A percentile compares a stretch with the other conserved stretches of the same genome.
Conservation (phyloP, 1,140 invertebrate species). For the Meloidogyne exigua region DNA sequence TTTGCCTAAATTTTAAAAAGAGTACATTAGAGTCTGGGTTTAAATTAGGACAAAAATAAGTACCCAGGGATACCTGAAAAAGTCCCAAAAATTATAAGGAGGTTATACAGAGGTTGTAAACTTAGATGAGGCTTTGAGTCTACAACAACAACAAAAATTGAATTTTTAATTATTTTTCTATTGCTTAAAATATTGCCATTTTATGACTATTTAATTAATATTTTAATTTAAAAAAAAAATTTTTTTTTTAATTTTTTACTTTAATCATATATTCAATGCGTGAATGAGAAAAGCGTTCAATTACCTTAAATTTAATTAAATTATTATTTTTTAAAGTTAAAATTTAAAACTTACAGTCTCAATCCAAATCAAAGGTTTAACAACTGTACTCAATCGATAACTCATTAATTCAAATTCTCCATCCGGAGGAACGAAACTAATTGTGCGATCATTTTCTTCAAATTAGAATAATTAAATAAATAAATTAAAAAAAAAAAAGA, state of each 20-base stretch:
- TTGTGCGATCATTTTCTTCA: constrained; percentile 81
- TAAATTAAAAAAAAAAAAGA: too few species aligned
- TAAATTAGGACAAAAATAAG: too few species aligned
- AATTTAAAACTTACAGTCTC: constrained; percentile 74
- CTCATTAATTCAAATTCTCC: constrained; percentile 99
- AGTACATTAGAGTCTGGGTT: too few species aligned
- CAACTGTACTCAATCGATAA: constrained; percentile 84
- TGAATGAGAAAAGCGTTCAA: constrained; percentile 95
- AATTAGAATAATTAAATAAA: neutral
- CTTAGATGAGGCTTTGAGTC: too few species aligned
- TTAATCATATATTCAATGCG: constrained; percentile 99
- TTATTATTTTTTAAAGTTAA: neutral
- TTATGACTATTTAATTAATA: too few species aligned
- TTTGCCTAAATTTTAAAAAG: constrained; percentile 72
- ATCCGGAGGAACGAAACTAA: constrained; percentile 78
- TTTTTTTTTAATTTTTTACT: too few species aligned
- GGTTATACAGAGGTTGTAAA: too few species aligned
- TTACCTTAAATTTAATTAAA: constrained; percentile 69
- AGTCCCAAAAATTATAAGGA: too few species aligned
- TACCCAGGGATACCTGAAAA: too few species aligned
- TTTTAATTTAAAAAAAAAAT: constrained; percentile 21
- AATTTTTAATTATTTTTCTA: too few species aligned
- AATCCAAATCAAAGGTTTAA: constrained; percentile 98
- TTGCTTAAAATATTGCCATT: too few species aligned
- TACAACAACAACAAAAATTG: too few species aligned